Conservation (phyloP, 1,140 invertebrate genomes). For the Drosophila arawakana region DNA sequence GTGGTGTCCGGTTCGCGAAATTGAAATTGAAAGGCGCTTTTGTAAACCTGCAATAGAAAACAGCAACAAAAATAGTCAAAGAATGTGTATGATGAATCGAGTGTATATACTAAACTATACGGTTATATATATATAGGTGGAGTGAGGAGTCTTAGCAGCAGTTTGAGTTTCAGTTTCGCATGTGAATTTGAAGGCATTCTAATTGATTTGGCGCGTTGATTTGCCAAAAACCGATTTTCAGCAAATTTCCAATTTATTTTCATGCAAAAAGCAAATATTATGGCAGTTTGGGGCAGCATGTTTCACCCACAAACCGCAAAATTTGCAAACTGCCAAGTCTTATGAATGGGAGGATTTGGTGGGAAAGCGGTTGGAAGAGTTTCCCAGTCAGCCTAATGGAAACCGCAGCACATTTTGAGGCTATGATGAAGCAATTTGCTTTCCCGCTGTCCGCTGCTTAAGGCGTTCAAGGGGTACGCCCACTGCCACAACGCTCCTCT, state of each 20-base stretch:
- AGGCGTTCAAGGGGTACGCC: constrained; percentile 60
- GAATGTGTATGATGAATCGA: constrained; percentile 20
- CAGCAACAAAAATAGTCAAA: constrained; percentile 2
- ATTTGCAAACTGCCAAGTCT: constrained; percentile 65
- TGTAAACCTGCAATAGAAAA: constrained; percentile 67
- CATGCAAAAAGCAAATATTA: constrained; percentile 74
- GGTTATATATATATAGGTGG: background rate
- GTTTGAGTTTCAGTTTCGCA: constrained; percentile 6
- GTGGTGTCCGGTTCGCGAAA: constrained; percentile 80
- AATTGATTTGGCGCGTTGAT: constrained; percentile 71
- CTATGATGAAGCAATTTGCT: constrained; percentile 81
- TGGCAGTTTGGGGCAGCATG: constrained; percentile 34
- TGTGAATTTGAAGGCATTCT: constrained; percentile 54
- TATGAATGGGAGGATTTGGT: background rate
- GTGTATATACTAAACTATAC: constrained; percentile 17
- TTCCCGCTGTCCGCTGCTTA: constrained; percentile 60
- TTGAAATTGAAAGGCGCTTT: constrained; percentile 78
- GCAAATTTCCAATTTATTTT: constrained; percentile 77
- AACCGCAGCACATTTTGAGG: constrained; percentile 75
- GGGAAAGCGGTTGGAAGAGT: background rate
- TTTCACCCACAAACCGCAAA: constrained; percentile 56
- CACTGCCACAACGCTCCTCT: too few species aligned
- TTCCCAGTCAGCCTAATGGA: constrained; percentile 68
- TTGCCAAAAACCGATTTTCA: constrained; percentile 61
- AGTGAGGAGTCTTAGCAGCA: background rate